Percentiles rank a stretch among this genome's conserved stretches.
These are phyloP conservation scores for Philopedon plagiatum DNA, from an alignment of 2,888 invertebrate species.

Conservation along the genomic window DNA sequence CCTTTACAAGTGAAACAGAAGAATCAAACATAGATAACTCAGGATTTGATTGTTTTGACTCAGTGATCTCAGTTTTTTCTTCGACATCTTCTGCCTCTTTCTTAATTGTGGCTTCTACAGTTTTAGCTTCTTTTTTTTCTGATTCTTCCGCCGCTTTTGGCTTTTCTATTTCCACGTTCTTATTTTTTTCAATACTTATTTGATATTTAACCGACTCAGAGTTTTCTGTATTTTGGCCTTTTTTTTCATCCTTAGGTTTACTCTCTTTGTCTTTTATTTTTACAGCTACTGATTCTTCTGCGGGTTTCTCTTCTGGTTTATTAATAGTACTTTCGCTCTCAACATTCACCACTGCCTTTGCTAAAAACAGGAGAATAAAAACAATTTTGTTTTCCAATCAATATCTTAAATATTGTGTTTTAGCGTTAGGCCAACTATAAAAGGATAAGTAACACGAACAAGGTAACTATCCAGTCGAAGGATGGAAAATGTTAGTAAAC, in stretches of 20 bases:
- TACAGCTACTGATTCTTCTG: background rate
- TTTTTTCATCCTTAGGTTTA: background rate
- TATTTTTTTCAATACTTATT: background rate
- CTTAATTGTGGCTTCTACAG: conserved; percentile 67
- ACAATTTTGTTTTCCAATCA: too few relatives aligned
- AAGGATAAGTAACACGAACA: too few relatives aligned
- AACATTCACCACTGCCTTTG: background rate
- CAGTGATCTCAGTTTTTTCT: conserved; percentile 76
- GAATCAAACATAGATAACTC: background rate
- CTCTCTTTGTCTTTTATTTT: background rate
- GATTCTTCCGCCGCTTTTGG: background rate
- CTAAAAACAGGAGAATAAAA: background rate
- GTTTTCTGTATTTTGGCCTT: background rate
- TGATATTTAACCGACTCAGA: conserved; percentile 24
- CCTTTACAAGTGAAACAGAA: conserved; percentile 2
- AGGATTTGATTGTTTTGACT: conserved; percentile 50
- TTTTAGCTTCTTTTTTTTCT: conserved; percentile 51
- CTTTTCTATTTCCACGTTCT: background rate
- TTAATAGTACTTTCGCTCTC: background rate
- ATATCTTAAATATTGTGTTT: too few relatives aligned
- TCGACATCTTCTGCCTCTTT: conserved; percentile 67
- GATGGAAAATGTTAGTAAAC: too few relatives aligned
- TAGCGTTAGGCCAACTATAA: too few relatives aligned
- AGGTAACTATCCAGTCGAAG: too few relatives aligned
- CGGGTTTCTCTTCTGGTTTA: conserved; percentile 1